Conservation (phyloP, 2,888 invertebrate species). For the Muschampia plurimacula region DNA sequence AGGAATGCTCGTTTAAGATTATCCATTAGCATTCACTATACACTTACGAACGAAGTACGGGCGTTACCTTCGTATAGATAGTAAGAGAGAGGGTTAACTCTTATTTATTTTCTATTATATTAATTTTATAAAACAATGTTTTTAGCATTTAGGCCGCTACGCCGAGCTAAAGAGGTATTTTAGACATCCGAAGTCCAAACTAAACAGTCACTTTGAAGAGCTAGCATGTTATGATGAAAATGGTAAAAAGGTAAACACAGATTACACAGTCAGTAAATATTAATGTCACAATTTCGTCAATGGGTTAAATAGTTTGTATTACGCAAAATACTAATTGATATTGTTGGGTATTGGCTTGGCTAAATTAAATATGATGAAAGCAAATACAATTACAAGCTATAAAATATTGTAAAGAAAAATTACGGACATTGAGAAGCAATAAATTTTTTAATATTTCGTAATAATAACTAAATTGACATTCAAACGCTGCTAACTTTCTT, state of each 20-base stretch:
- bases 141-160: conserved; percentile 75
- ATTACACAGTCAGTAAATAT: conserved; percentile 7
- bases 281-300: conserved; percentile 17
- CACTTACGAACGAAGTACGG: no score
- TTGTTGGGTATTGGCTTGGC: neutral
- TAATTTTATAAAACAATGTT: neutral
- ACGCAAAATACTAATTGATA: conserved; percentile 9
- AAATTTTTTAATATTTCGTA: no score
- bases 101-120: no score
- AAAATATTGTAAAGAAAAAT: neutral
- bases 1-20: no score
- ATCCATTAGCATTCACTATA: no score
- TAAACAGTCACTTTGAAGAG: conserved; percentile 77
- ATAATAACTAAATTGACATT: no score
- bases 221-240: conserved; percentile 63
- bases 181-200: conserved; percentile 60
- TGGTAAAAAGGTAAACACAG: conserved; percentile 61
- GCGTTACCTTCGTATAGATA: neutral
- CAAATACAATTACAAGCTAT: neutral
- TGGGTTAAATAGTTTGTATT: neutral
- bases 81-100: neutral
- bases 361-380: conserved; percentile 10
- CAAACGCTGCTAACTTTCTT: no score
- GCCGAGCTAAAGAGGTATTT: conserved; percentile 69
- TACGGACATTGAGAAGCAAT: neutral